Base-by-base conservation (phyloP, 2,888 invertebrate species). In the Dasysyrphus albostriatus region DNA sequence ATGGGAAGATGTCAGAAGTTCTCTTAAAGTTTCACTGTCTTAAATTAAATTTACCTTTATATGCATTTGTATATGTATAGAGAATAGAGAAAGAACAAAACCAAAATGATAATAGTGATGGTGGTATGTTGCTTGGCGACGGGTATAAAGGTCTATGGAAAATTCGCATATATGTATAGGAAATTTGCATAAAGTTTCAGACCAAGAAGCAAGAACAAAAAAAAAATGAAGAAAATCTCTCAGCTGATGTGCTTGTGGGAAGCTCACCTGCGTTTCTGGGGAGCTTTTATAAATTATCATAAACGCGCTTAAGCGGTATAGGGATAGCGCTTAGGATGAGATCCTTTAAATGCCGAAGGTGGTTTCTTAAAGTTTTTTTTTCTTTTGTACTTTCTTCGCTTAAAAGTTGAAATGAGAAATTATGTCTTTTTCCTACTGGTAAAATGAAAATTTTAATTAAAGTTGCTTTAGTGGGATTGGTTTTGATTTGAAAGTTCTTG, bases 261-360 rank as follows among this genome's bases (percentile, higher is more conserved):
- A 76, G 32, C 65, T 61, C 84, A 84, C 84, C 84, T 84, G 84
- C 39, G 34, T 76, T 80, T 84, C 14, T 69, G 39, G 49, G n/a
- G 19, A 29, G 29, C 29, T 54, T 34, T 77, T 72, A 42, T 49
- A 58, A 76, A 80, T 80, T 80, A 76, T 24, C 84, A 84, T 84
- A 65, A 80, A 58, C 56, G 32, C 29, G 32, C 29, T n/a, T 24
- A 58, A 69, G 59, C 29, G 7, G 16, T 9, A 29, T 2, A 61
- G 10, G 3, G 12, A 4, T 32, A 49, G 7, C 39, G 69, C 69
- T 51, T 37, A 37, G 44, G 37, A 14, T 37, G 19, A 51, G 51
- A 10, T 29, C 69, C 39, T 51, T 69, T 51, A 37, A 39, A 37
- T 49, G 67, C 49, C 37, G n/a, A 69, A 54, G 69, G 49, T 34